Conservation (phyloP, 2,888 invertebrate genomes). For the Himalopsyche japonica region DNA sequence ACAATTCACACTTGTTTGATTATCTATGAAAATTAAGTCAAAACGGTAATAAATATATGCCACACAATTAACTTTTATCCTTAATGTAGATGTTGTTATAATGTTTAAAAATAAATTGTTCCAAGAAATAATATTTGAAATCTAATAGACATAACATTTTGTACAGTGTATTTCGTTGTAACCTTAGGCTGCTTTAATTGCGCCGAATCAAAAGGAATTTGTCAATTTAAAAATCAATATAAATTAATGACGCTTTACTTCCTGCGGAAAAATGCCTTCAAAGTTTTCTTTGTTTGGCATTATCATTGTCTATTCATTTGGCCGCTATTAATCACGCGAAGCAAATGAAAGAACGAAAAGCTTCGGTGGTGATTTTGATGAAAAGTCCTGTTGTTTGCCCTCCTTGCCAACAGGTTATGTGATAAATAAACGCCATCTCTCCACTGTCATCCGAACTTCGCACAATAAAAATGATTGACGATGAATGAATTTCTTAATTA, state of each 20-base stretch:
- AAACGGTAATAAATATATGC: no score
- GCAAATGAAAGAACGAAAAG: not conserved
- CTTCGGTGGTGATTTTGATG: constrained; percentile 9
- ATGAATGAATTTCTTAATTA: constrained; percentile 30
- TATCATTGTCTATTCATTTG: not conserved
- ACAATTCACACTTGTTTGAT: no score
- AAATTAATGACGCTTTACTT: not conserved
- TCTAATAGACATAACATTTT: no score
- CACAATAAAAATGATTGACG: constrained; percentile 38
- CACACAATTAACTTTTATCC: no score
- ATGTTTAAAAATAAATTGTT: no score
- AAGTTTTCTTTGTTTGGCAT: not conserved
- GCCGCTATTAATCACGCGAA: constrained; percentile 12
- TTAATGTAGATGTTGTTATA: no score
- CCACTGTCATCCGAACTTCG: constrained; percentile 25
- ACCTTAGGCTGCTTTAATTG: no score
- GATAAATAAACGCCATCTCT: constrained; percentile 37
- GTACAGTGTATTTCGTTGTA: no score
- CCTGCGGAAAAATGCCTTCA: not conserved
- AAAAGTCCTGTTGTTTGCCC: constrained; percentile 1
- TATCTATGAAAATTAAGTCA: no score
- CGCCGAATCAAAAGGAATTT: no score
- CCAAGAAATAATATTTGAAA: no score
- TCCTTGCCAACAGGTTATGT: constrained; percentile 32
- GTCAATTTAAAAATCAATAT: not conserved